Evolutionary conservation across 2,888 invertebrate species (phyloP).

Genomic region (Lottia scabra): DNA sequence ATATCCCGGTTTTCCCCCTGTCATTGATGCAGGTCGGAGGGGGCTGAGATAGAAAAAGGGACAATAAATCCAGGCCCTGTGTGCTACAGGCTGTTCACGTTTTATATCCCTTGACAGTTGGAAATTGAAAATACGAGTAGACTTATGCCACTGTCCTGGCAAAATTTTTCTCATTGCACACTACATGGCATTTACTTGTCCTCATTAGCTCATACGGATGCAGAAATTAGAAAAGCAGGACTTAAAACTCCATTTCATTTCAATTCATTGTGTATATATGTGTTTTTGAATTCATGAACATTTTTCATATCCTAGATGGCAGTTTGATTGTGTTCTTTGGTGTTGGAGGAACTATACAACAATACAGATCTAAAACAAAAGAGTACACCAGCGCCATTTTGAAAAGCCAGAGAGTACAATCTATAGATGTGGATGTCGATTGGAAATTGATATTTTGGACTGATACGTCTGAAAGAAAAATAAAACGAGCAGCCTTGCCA

Average conservation of each 20-base stretch:
- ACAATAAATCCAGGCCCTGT: too few relatives aligned
- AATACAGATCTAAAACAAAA: slow-evolving; percentile 55
- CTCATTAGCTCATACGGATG: not conserved
- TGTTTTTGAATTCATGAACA: too few relatives aligned
- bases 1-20: too few relatives aligned
- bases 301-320: slow-evolving; percentile 24
- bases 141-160: not conserved
- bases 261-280: too few relatives aligned
- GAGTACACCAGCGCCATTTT: slow-evolving; percentile 77
- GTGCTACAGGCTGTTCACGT: too few relatives aligned
- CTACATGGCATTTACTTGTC: not conserved
- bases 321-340: slow-evolving; percentile 73
- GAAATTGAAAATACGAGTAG: too few relatives aligned
- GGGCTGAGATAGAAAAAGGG: too few relatives aligned
- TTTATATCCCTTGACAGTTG: too few relatives aligned
- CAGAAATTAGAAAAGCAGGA: not conserved
- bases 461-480: slow-evolving; percentile 89
- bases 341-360: slow-evolving; percentile 85
- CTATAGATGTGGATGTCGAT: slow-evolving; percentile 89
- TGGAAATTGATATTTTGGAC: slow-evolving; percentile 86
- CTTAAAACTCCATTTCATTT: too few relatives aligned
- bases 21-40: too few relatives aligned
- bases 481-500: slow-evolving; percentile 91
- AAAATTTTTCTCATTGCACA: not conserved
- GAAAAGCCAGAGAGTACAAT: slow-evolving; percentile 89